phyloP scores from a whole-genome alignment of 2,797 vertebrate genomes.

The Rhinella marina region DNA sequence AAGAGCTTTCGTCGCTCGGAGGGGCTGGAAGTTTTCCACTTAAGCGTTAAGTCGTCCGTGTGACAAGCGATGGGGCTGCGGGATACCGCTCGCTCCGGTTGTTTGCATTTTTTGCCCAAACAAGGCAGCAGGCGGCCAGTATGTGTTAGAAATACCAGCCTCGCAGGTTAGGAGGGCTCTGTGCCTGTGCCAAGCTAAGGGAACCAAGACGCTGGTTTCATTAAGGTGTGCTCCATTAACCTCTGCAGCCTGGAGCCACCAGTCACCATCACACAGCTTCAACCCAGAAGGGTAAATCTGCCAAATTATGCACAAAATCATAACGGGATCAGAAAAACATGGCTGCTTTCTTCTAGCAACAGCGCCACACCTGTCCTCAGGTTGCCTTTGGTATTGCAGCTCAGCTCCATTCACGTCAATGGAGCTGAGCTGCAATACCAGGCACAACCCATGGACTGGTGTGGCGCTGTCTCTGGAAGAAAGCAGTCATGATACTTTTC shows the following conservation, averaged over 20 bases:
- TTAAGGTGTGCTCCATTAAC: neutral
- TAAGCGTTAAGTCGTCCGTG: slow-evolving; percentile 2
- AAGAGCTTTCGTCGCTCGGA: slow-evolving; percentile 23
- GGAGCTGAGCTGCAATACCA: no score
- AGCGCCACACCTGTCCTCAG: no score
- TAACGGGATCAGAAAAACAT: no score
- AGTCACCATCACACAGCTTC: no score
- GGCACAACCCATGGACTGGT: no score
- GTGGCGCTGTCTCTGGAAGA: no score
- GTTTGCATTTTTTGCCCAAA: slow-evolving; percentile 72
- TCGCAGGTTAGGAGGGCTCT: slow-evolving; percentile 67
- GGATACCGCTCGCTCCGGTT: slow-evolving; percentile 53
- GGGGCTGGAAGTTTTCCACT: slow-evolving; percentile 51
- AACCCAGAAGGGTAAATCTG: no score
- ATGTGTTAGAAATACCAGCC: slow-evolving; percentile 67
- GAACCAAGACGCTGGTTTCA: slow-evolving; percentile 61
- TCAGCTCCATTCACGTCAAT: no score
- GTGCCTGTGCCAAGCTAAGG: slow-evolving; percentile 69
- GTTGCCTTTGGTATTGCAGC: no score
- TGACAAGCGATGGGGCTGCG: slow-evolving; percentile 45
- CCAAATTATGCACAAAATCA: no score
- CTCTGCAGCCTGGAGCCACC: neutral
- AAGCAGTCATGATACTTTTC: no score
- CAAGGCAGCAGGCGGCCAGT: slow-evolving; percentile 71
- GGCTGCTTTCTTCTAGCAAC: no score